Conservation (phyloP, 1,140 invertebrate species). For the Ooceraea biroi region DNA sequence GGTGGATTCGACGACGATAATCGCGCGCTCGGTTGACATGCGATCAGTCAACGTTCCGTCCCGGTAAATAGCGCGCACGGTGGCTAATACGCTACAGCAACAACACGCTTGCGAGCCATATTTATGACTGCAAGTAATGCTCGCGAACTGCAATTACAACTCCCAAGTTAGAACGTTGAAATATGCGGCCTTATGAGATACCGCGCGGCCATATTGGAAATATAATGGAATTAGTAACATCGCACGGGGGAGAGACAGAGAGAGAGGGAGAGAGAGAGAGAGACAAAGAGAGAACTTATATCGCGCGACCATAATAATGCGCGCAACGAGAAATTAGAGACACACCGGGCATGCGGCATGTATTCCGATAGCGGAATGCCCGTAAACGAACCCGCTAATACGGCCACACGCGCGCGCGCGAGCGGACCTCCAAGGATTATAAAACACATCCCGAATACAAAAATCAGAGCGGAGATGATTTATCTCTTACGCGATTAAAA, state of each 20-base stretch:
- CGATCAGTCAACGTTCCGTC: conserved; percentile 36
- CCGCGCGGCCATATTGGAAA: conserved; percentile 45
- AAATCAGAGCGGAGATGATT: neutral
- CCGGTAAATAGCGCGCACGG: conserved; percentile 22
- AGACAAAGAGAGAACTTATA: too few relatives aligned
- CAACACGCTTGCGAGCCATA: conserved; percentile 34
- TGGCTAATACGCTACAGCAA: conserved; percentile 26
- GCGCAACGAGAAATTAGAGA: conserved; percentile 20
- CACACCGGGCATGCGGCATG: neutral
- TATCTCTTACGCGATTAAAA: conserved; percentile 27
- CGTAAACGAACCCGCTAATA: neutral
- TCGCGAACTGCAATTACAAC: conserved; percentile 56
- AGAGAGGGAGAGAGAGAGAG: too few relatives aligned
- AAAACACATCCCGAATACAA: conserved; percentile 5
- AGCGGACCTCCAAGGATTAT: neutral
- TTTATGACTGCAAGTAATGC: conserved; percentile 60
- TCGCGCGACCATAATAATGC: conserved; percentile 16
- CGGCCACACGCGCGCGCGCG: too few relatives aligned
- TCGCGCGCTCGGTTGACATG: conserved; percentile 8
- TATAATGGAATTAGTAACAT: conserved; percentile 55
- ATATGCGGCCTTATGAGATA: conserved; percentile 49
- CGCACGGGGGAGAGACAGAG: neutral
- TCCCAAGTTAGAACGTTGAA: conserved; percentile 57
- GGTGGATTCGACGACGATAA: conserved; percentile 19
- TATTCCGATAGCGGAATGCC: neutral